These are phyloP conservation scores for Apolygus lucorum DNA, from an alignment of 1,140 invertebrate genomes.

Conservation along the genomic window DNA sequence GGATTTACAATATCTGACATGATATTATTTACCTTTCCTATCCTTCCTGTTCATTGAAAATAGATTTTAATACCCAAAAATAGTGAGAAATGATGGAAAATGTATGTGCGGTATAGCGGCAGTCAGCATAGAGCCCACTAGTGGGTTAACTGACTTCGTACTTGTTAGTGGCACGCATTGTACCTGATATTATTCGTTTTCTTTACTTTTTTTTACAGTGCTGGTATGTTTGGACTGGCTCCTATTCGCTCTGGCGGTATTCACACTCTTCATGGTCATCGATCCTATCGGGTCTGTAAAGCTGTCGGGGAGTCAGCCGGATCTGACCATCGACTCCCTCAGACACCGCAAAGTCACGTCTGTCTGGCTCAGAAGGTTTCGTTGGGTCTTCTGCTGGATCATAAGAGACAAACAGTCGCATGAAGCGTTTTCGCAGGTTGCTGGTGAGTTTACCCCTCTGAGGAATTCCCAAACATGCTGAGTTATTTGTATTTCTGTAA, in stretches of 20 bases:
- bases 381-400: conserved; percentile 71
- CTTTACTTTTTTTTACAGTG: conserved; percentile 42
- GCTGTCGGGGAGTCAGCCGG: conserved; percentile 40
- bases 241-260: conserved; percentile 59
- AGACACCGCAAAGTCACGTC: conserved; percentile 45
- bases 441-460: too few species aligned
- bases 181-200: too few species aligned
- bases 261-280: conserved; percentile 67
- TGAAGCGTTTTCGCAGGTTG: conserved; percentile 75
- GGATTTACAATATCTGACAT: too few species aligned
- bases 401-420: conserved; percentile 65
- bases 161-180: too few species aligned
- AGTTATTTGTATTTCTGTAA: not conserved
- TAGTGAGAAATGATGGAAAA: too few species aligned
- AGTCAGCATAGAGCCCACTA: too few species aligned
- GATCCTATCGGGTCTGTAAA: conserved; percentile 67
- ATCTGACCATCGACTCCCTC: conserved; percentile 36
- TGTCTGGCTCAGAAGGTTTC: conserved; percentile 60
- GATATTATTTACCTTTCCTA: too few species aligned
- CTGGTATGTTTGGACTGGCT: conserved; percentile 74
- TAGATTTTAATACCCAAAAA: too few species aligned
- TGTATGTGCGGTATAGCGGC: too few species aligned
- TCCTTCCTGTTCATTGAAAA: too few species aligned
- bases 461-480: not conserved
- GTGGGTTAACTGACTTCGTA: too few species aligned